Conservation (phyloP, 2,113 vertebrate genomes). For the Hydrolagus affinis region DNA sequence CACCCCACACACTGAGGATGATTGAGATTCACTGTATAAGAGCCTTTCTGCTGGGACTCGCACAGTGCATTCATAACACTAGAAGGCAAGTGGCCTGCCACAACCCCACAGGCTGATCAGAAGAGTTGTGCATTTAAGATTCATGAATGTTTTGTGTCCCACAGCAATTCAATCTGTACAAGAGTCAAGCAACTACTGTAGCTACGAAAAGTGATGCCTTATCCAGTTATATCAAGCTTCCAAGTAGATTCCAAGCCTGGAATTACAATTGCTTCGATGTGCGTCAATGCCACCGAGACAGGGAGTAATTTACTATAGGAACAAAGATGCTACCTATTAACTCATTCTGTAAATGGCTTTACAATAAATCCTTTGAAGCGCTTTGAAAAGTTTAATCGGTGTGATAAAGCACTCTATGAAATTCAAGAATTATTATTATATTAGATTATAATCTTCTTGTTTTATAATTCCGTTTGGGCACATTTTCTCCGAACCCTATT, state of each 20-base stretch:
- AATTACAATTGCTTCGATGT: neutral
- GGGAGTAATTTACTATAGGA: too few species aligned
- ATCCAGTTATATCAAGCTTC: neutral
- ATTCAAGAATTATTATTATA: too few species aligned
- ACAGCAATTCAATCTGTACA: neutral
- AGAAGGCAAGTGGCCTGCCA: neutral
- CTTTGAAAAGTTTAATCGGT: too few species aligned
- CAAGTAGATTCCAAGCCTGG: neutral
- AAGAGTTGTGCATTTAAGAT: neutral
- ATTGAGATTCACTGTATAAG: neutral
- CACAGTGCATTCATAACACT: neutral
- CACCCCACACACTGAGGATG: neutral
- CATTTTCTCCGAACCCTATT: too few species aligned
- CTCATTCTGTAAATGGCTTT: too few species aligned
- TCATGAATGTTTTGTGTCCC: slow-evolving; percentile 17
- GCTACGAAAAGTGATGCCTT: neutral
- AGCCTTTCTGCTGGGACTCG: neutral
- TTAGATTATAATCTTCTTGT: too few species aligned
- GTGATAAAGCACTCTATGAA: too few species aligned
- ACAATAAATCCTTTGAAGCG: too few species aligned
- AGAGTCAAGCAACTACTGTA: neutral
- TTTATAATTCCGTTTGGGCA: too few species aligned
- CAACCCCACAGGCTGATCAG: neutral
- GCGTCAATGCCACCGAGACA: too few species aligned
- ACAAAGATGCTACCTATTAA: too few species aligned